phyloP scores from a whole-genome alignment of 2,113 vertebrate genomes.

The Pangasianodon hypophthalmus region DNA sequence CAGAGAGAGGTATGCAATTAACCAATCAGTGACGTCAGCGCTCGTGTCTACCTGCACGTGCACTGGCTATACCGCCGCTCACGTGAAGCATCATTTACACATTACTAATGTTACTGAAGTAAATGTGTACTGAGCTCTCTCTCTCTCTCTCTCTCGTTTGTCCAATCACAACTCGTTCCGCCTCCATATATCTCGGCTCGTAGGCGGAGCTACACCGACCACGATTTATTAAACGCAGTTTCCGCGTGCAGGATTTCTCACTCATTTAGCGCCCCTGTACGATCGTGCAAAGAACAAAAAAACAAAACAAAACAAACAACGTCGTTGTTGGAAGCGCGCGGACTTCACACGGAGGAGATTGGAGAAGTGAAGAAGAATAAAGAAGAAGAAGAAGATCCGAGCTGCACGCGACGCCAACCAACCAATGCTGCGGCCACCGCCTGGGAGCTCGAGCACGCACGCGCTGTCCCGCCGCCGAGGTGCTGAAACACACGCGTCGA shows the following conservation, averaged over 20 bases:
- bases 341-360: neutral
- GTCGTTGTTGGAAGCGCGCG: neutral
- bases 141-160: slow-evolving; percentile 16
- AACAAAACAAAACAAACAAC: neutral
- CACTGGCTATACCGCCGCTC: neutral
- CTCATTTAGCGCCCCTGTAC: neutral
- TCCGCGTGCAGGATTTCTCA: slow-evolving; percentile 54
- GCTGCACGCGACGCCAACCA: slow-evolving; percentile 25
- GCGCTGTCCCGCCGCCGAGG: slow-evolving; percentile 67
- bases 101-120: neutral
- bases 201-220: slow-evolving; percentile 56
- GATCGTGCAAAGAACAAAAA: neutral
- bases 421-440: slow-evolving; percentile 39
- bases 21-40: neutral
- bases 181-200: slow-evolving; percentile 41
- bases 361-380: neutral
- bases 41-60: neutral
- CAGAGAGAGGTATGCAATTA: neutral
- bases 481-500: slow-evolving; percentile 64
- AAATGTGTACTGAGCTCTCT: neutral
- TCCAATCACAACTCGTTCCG: slow-evolving; percentile 73
- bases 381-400: neutral
- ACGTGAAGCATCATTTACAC: neutral
- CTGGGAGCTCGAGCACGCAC: slow-evolving; percentile 39
- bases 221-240: slow-evolving; percentile 62